Base-by-base conservation (phyloP, 2,888 invertebrate species). In the Resseliella maxima region DNA sequence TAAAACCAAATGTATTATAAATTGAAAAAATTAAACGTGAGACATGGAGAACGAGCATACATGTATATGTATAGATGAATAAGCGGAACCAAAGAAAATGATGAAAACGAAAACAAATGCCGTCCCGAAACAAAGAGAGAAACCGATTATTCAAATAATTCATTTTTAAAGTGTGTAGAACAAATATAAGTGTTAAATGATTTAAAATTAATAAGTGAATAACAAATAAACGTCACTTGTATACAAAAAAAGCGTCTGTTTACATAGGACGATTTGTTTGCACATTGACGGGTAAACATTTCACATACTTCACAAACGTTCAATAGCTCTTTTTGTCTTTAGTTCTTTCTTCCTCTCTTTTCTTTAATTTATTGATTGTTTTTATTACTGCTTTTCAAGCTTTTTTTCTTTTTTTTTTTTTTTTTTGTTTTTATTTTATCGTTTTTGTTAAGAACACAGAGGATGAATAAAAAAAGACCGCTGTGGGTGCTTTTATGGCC, bases 71-170 rank as follows among this genome's bases (percentile, higher is more conserved):
- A 81, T 31, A 81, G 81, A 81, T 81, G 36, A 81, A 35, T 35
- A 81, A 81, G 36, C 35, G 81, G 36, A 81, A 81, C 35, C 81
- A 36, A 81, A 81, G 36, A 38, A 83, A 83, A 83, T 83, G 83
- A 83, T 38, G 83, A 83, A 83, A 83, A 83, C 24, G 38, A 83
- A 38, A 83, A 83, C 83, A 38, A 83, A 83, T 83, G 83, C 36
- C 36, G 83, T 36, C n/a, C 83, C n/a, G 83, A 83, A 83, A 83
- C 83, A 83, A 83, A 83, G 83, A 83, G 24, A 83, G 38, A 83
- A 83, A 83, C 83, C 83, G 83, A 83, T 83, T 83, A 83, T 83
- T 83, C 83, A 83, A 83, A 83, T 83, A 83, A 83, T 83, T 83
- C 83, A 83, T 83, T 83, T 83, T 83, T 38, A 83, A 83, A 83